A percentile compares a stretch with the other conserved stretches of the same genome.
Evolutionary conservation across 2,797 vertebrate genomes (phyloP).

Genomic region (Craterocephalus amniculus): DNA sequence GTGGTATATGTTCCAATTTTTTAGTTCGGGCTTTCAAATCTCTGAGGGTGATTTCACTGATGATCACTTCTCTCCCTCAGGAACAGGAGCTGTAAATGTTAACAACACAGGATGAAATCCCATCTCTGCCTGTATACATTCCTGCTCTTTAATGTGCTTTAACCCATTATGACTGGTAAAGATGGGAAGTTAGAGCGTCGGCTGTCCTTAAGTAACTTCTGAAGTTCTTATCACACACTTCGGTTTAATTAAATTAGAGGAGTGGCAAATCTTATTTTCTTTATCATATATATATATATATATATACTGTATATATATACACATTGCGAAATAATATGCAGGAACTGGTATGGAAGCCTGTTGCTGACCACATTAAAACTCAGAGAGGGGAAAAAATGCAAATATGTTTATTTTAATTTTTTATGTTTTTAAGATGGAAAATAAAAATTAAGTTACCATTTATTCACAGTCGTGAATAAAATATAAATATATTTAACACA

Average conservation of each 20-base stretch:
- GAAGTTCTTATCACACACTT: slow-evolving; percentile 5
- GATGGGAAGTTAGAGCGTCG: slow-evolving; percentile 15
- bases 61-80: slow-evolving; percentile 64
- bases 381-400: no score
- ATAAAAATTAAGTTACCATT: not conserved
- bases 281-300: no score
- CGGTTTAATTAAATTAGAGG: not conserved
- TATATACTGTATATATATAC: no score
- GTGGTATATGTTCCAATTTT: slow-evolving; percentile 59
- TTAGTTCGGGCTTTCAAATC: slow-evolving; percentile 57
- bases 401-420: no score
- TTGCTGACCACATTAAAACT: no score
- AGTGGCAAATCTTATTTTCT: no score
- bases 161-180: slow-evolving; percentile 22
- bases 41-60: slow-evolving; percentile 67
- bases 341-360: no score
- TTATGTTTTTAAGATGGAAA: no score
- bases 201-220: not conserved
- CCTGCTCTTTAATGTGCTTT: slow-evolving; percentile 60
- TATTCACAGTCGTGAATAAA: no score
- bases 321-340: no score
- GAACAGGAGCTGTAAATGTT: slow-evolving; percentile 70
- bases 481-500: no score
- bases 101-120: slow-evolving; percentile 59
- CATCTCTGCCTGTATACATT: slow-evolving; percentile 60